phyloP scores from a whole-genome alignment of 1,140 invertebrate genomes.

The Vanessa atalanta region DNA sequence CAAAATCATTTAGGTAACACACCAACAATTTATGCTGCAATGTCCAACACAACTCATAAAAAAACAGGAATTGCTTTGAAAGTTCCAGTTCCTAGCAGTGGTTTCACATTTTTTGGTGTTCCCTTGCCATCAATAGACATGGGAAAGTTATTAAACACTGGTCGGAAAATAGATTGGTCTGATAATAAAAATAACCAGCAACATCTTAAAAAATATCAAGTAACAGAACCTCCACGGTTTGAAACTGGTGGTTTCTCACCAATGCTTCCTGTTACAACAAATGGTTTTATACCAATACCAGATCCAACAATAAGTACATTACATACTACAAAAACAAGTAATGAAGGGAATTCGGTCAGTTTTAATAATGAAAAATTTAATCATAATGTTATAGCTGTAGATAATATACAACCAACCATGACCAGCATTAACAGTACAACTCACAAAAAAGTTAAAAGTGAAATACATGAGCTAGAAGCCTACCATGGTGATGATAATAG shows the following conservation, averaged over 20 bases:
- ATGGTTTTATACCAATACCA: conserved; percentile 86
- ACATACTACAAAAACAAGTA: conserved; percentile 27
- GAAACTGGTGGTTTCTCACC: conserved; percentile 88
- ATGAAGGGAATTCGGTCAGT: conserved; percentile 37
- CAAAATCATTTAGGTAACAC: conserved; percentile 81
- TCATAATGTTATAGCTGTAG: conserved; percentile 42
- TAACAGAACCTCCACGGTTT: conserved; percentile 83
- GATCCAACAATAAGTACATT: conserved; percentile 73
- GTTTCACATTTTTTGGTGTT: conserved; percentile 92
- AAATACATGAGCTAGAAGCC: conserved; percentile 70
- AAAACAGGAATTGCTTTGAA: conserved; percentile 56
- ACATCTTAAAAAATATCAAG: conserved; percentile 70
- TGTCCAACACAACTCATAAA: conserved; percentile 79
- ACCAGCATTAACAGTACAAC: conserved; percentile 54
- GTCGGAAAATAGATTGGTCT: conserved; percentile 73
- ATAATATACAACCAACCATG: conserved; percentile 49
- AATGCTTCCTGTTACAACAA: conserved; percentile 83
- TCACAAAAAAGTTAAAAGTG: conserved; percentile 69
- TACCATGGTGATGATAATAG: conserved; percentile 65
- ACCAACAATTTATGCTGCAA: conserved; percentile 85
- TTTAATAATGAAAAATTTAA: conserved; percentile 44
- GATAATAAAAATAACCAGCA: conserved; percentile 65
- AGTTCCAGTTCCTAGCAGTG: conserved; percentile 66
- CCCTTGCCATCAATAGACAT: conserved; percentile 88
- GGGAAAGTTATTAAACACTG: conserved; percentile 83